These are phyloP conservation scores for Echiichthys vipera DNA, from an alignment of 2,797 vertebrate genomes.

Conservation along the genomic window DNA sequence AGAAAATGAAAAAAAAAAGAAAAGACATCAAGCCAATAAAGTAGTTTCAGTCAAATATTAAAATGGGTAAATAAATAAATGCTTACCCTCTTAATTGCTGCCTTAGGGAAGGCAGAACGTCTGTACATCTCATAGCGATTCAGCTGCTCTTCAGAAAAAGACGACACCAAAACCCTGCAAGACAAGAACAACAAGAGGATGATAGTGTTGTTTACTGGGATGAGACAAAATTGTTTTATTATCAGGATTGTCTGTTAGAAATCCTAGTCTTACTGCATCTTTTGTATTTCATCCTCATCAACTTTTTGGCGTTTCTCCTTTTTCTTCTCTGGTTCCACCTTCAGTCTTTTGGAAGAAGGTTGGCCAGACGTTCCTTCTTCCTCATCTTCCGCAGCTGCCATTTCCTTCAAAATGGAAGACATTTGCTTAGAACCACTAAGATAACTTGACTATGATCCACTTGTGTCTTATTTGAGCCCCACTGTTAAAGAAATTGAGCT, in stretches of 20 bases:
- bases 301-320: conserved; percentile 96
- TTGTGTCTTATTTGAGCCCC: neutral
- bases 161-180: conserved; percentile 94
- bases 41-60: neutral
- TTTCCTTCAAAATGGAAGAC: conserved; percentile 61
- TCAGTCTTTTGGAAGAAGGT: conserved; percentile 87
- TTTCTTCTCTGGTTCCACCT: conserved; percentile 93
- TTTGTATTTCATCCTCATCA: conserved; percentile 99
- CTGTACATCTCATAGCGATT: conserved; percentile 99
- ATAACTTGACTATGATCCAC: too few relatives aligned
- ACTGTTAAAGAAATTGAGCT: neutral
- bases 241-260: neutral
- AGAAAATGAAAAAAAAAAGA: neutral
- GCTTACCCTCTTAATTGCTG: conserved; percentile 95
- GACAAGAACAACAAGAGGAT: neutral
- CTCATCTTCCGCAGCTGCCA: conserved; percentile 80
- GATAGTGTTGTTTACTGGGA: neutral
- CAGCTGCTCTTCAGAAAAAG: conserved; percentile 98
- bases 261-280: conserved; percentile 94
- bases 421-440: neutral
- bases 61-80: neutral
- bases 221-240: neutral
- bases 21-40: neutral
- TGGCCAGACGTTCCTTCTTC: conserved; percentile 84
- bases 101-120: conserved; percentile 96